Percentiles rank a stretch among this genome's conserved stretches.
Conservation (phyloP, 2,797 vertebrate species). For the Crypturellus tataupa region DNA sequence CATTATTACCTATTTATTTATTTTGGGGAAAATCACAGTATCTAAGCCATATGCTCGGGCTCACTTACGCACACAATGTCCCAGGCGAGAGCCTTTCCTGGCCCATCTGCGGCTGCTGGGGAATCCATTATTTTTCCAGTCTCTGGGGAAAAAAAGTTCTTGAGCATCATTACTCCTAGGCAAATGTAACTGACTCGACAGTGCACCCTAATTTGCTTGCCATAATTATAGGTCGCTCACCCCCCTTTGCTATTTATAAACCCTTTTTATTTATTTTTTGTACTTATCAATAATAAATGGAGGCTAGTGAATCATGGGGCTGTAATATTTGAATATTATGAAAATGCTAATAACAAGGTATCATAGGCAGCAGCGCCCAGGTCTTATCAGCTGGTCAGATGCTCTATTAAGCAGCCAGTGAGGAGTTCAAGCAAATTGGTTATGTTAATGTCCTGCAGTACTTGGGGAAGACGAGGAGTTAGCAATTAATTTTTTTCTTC, state of each 20-base stretch:
- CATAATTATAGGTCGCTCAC: conserved; percentile 99
- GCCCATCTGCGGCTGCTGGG: conserved; percentile 87
- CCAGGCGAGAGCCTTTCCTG: conserved; percentile 87
- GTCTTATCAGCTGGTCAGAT: conserved; percentile 93
- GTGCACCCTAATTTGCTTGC: conserved; percentile 97
- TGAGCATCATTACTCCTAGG: conserved; percentile 95
- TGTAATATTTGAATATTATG: conserved; percentile 97
- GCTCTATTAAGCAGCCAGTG: conserved; percentile 96
- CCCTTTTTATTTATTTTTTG: conserved; percentile 87
- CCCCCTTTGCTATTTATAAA: conserved; percentile 96
- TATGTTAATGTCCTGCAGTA: conserved; percentile 98
- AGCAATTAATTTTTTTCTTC: conserved; percentile 94
- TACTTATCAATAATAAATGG: conserved; percentile 99
- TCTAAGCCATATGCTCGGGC: conserved; percentile 79
- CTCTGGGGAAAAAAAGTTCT: conserved; percentile 90
- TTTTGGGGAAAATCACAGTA: conserved; percentile 58
- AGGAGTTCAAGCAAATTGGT: conserved; percentile 97
- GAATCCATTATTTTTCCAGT: conserved; percentile 92
- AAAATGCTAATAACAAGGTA: conserved; percentile 92
- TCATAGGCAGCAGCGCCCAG: conserved; percentile 82
- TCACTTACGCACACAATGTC: conserved; percentile 86
- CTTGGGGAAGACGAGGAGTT: conserved; percentile 93
- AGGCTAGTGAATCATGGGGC: conserved; percentile 86
- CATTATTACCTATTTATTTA: conserved; percentile 61
- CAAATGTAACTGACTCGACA: conserved; percentile 97